Conservation (phyloP, 2,797 vertebrate genomes). For the Hozukius guyotensis region DNA sequence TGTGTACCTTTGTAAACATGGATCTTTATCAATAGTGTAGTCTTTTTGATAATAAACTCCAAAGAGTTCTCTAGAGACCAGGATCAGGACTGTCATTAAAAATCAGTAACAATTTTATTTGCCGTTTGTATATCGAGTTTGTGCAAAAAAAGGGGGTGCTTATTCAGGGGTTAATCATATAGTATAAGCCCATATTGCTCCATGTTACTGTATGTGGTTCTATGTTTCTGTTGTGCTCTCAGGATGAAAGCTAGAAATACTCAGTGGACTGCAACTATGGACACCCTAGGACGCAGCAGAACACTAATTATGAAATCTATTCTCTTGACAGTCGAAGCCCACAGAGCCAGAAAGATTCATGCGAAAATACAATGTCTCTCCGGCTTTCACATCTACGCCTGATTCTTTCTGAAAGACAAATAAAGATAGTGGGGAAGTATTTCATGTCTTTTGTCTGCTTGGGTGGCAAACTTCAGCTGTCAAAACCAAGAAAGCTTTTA, state of each 20-base stretch:
- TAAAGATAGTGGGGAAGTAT: slow-evolving; percentile 11
- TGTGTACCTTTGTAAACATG: background rate
- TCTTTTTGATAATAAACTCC: background rate
- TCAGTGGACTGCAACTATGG: slow-evolving; percentile 32
- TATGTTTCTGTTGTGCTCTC: background rate
- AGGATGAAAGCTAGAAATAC: slow-evolving; percentile 16
- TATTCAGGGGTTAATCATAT: background rate
- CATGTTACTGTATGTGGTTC: background rate
- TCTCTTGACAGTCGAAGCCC: slow-evolving; percentile 27
- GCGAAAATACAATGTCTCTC: slow-evolving; percentile 14
- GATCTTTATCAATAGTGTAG: background rate
- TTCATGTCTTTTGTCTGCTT: slow-evolving; percentile 37
- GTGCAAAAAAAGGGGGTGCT: background rate
- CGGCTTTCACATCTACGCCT: background rate
- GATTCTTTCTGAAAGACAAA: slow-evolving; percentile 12
- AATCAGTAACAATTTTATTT: background rate
- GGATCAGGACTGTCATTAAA: background rate
- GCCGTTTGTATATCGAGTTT: background rate
- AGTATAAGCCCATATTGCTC: background rate
- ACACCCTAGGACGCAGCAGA: slow-evolving; percentile 28
- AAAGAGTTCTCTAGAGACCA: background rate
- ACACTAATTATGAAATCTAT: slow-evolving; percentile 32
- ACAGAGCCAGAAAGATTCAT: slow-evolving; percentile 3
- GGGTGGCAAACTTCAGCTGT: slow-evolving; percentile 55
- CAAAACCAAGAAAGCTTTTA: slow-evolving; percentile 51